phyloP scores from a whole-genome alignment of 2,888 invertebrate species.

The Hyposoter didymator region DNA sequence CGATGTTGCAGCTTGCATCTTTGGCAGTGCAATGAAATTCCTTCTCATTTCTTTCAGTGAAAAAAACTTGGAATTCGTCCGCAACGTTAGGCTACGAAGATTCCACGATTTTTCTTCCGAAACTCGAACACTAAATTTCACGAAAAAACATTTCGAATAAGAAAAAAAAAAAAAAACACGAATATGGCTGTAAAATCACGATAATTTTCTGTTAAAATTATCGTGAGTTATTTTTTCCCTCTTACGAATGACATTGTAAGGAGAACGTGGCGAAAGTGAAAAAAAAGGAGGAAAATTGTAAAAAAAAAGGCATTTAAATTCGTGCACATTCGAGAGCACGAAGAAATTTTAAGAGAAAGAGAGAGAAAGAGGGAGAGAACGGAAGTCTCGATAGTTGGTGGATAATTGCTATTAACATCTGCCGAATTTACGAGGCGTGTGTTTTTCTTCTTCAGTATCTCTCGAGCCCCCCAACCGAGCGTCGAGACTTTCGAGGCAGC shows the following conservation, averaged over 20 bases:
- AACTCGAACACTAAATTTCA: not conserved
- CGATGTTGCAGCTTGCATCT: not conserved
- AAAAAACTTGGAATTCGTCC: not conserved
- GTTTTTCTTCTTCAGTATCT: conserved; percentile 55
- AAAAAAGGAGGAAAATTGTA: conserved; percentile 11
- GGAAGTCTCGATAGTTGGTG: conserved; percentile 64
- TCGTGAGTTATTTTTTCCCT: conserved; percentile 13
- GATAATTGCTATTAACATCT: conserved; percentile 65
- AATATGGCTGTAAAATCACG: not conserved
- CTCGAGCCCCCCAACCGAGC: conserved; percentile 18
- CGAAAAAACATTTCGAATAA: not conserved
- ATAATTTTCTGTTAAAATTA: not conserved
- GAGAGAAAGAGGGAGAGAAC: conserved; percentile 31
- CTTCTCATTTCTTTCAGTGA: not conserved
- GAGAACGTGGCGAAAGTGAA: not conserved
- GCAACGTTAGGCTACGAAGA: not conserved
- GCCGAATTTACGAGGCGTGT: conserved; percentile 65
- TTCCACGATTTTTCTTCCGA: not conserved
- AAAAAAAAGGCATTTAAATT: conserved; percentile 24
- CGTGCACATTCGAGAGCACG: not conserved
- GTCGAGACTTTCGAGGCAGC: conserved; percentile 17
- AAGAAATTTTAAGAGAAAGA: conserved; percentile 7
- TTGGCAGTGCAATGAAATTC: not conserved
- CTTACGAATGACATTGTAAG: not conserved
- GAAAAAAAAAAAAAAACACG: not conserved